Percentiles rank a stretch among this genome's conserved stretches.
Conservation (phyloP, 2,797 vertebrate species). For the Phoebastria nigripes region DNA sequence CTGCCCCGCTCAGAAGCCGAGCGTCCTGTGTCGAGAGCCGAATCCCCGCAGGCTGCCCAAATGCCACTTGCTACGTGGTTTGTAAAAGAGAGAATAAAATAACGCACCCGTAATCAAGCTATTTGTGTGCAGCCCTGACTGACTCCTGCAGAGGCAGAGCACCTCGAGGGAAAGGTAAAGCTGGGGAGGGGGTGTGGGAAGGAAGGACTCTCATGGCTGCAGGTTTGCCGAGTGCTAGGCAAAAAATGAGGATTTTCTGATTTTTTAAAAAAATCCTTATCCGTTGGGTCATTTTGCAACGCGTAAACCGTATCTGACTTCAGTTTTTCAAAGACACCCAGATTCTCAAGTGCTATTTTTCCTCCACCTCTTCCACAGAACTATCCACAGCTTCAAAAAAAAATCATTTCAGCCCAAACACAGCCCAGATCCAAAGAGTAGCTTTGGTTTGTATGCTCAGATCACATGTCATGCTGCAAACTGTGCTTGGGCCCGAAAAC, state of each 20-base stretch:
- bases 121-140: not conserved
- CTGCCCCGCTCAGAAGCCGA: not conserved
- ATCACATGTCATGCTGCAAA: accelerated
- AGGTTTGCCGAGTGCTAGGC: not conserved
- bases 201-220: not conserved
- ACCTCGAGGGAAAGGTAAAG: not conserved
- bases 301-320: accelerated
- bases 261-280: not conserved
- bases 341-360: not conserved
- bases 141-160: not conserved
- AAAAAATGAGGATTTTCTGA: not conserved
- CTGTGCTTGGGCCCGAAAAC: not conserved
- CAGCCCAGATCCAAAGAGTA: not conserved
- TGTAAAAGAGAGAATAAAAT: not conserved
- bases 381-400: not conserved
- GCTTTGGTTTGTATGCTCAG: accelerated
- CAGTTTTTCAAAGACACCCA: not conserved
- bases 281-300: not conserved
- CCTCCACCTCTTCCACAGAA: not conserved
- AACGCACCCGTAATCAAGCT: accelerated
- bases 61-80: accelerated
- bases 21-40: accelerated
- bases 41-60: not conserved
- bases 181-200: not conserved
- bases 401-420: accelerated